A percentile compares a stretch with the other conserved stretches of the same genome.
Evolutionary conservation across 2,888 invertebrate species (phyloP).

Genomic region (Drymonia ruficornis): DNA sequence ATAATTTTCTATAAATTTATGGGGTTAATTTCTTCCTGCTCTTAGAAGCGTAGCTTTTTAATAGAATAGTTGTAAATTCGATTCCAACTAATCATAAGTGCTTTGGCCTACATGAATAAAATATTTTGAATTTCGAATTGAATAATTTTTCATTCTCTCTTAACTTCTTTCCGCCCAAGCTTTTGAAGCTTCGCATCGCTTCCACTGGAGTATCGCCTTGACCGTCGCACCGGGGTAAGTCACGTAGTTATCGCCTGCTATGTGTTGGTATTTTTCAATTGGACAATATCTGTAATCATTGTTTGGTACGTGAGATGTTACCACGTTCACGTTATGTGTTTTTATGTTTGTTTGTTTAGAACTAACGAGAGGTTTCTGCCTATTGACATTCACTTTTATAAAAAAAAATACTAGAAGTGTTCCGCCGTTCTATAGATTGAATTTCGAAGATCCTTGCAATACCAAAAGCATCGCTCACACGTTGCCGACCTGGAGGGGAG

Average conservation of each 20-base stretch:
- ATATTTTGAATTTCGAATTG: too few species aligned
- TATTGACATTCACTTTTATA: neutral
- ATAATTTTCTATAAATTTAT: neutral
- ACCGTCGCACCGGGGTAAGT: slow-evolving; percentile 38
- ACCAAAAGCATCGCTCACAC: too few species aligned
- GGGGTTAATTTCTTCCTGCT: too few species aligned
- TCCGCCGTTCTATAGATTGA: too few species aligned
- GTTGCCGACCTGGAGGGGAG: too few species aligned
- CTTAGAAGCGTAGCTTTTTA: too few species aligned
- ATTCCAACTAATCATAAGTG: too few species aligned
- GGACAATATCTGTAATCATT: slow-evolving; percentile 46
- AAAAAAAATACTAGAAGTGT: neutral
- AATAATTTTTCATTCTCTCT: too few species aligned
- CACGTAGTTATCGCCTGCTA: slow-evolving; percentile 56
- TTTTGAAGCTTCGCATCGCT: slow-evolving; percentile 15
- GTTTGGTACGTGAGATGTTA: slow-evolving; percentile 44
- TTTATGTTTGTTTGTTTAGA: slow-evolving; percentile 30
- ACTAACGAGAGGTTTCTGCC: slow-evolving; percentile 3
- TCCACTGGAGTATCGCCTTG: slow-evolving; percentile 2
- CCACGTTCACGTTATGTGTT: slow-evolving; percentile 24
- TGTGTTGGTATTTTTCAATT: slow-evolving; percentile 49
- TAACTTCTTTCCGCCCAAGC: too few species aligned
- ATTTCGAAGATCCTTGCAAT: too few species aligned
- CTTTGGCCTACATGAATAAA: too few species aligned
- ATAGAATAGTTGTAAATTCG: too few species aligned